Evolutionary conservation across 2,888 invertebrate species (phyloP).

Genomic region (Hanleya hanleyi): DNA sequence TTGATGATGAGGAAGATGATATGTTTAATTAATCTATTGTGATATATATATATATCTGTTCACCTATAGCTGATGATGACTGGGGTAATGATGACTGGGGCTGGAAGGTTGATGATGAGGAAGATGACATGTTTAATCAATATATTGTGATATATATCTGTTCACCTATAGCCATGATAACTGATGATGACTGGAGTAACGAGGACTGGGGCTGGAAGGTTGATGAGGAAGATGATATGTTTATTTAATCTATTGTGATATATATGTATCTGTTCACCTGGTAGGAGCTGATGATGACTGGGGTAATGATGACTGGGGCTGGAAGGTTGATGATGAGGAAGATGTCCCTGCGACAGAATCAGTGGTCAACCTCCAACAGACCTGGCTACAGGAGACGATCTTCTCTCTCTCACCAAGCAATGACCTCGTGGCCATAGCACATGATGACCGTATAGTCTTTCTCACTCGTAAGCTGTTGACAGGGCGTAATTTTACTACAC

Average conservation of each 20-base stretch:
- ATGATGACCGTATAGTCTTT: conserved; percentile 80
- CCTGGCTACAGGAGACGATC: conserved; percentile 82
- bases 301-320: conserved; percentile 67
- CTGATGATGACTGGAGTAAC: conserved; percentile 62
- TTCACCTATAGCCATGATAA: too few relatives aligned
- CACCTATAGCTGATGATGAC: too few relatives aligned
- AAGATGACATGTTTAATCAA: too few relatives aligned
- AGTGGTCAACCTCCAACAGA: conserved; percentile 55
- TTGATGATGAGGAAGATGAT: conserved; percentile 38
- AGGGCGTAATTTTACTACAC: too few relatives aligned
- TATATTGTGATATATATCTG: too few relatives aligned
- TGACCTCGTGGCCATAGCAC: conserved; percentile 82
- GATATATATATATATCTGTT: too few relatives aligned
- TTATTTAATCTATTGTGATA: too few relatives aligned
- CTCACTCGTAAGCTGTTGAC: conserved; percentile 71
- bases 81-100: conserved; percentile 69
- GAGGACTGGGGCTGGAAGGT: conserved; percentile 69
- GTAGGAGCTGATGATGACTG: too few relatives aligned
- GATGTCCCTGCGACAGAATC: conserved; percentile 26
- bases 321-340: conserved; percentile 50
- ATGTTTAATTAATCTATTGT: too few relatives aligned
- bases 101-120: conserved; percentile 54
- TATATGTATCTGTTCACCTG: too few relatives aligned
- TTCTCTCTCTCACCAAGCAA: conserved; percentile 81
- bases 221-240: conserved; percentile 35